Conservation (phyloP, 1,140 invertebrate genomes). For the Drosophila arawakana region DNA sequence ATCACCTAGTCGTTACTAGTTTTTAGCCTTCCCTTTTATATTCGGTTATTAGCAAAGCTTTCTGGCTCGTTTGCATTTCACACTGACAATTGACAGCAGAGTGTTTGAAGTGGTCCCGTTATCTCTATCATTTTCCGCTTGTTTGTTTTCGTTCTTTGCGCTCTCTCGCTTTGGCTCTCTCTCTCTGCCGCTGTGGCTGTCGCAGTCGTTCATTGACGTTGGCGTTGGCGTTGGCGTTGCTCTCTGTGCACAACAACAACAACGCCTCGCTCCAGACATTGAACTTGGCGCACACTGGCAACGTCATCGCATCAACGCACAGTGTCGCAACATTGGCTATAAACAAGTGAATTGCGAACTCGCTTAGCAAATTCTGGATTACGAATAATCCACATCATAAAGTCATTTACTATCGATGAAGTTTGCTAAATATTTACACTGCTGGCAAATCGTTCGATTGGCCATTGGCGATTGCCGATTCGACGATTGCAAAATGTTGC, state of each 20-base stretch:
- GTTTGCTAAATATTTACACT: slow-evolving; percentile 61
- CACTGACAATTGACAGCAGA: slow-evolving; percentile 23
- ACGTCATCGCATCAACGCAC: slow-evolving; percentile 48
- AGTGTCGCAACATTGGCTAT: slow-evolving; percentile 53
- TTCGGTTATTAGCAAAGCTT: slow-evolving; percentile 16
- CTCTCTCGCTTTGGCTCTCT: slow-evolving; percentile 7
- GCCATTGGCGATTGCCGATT: slow-evolving; percentile 31
- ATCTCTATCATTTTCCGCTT: slow-evolving; percentile 41
- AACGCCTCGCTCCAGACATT: slow-evolving; percentile 61
- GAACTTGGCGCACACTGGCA: slow-evolving; percentile 57
- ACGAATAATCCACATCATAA: slow-evolving; percentile 12
- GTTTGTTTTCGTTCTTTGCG: slow-evolving; percentile 39
- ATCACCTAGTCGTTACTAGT: slow-evolving; percentile 8
- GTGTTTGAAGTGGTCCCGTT: slow-evolving; percentile 38
- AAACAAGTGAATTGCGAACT: slow-evolving; percentile 9
- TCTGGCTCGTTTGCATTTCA: slow-evolving; percentile 37
- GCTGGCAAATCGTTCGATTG: slow-evolving; percentile 16
- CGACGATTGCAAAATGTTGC: slow-evolving; percentile 69
- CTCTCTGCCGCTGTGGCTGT: slow-evolving; percentile 5
- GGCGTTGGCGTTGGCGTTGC: slow-evolving; percentile 14
- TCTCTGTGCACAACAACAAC: slow-evolving; percentile 18
- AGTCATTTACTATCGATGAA: slow-evolving; percentile 38
- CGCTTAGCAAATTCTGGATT: neutral
- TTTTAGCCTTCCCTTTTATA: neutral
- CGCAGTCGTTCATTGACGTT: slow-evolving; percentile 9